Evolutionary conservation across 2,888 invertebrate genomes (phyloP), one percentile per base, ranked within the genome.

Genomic region (Andrena trimmerana): DNA sequence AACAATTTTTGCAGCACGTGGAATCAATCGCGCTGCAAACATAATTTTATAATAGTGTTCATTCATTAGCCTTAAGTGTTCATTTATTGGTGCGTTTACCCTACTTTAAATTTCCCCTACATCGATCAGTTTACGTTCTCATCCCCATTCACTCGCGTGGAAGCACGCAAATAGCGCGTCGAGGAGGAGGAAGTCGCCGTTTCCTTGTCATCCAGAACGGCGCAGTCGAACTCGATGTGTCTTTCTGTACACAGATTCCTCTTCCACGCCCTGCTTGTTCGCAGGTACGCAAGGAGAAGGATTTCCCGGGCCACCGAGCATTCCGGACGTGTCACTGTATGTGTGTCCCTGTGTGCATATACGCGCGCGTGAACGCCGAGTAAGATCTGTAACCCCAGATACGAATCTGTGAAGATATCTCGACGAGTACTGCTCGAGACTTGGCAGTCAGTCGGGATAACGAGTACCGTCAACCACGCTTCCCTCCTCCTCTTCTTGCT

Each of bases 351-450:
- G 24, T 63, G 74, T 48, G 31, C 69, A 27, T 31, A 63, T 62
- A 63, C 68, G 52, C 24, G 33, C 52, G 62, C 24, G 57, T 63
- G 67, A 67, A 71, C 59, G 65, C 63, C 42, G 65, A 68, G 81
- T 74, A 69, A 89, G 88, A 88, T 88, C 87, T 81, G 89, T 89
- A 89, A 87, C 84, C 88, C 84, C 80, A 86, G 89, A 89, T 89
- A 88, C 88, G 84, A 86, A 88, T 85, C 86, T 87, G 84, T 77
- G 84, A 87, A 81, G 88, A 84, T 88, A 89, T 88, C 88, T 87
- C 88, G 79, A 68, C 79, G 87, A 79, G 84, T 76, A 81, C 75
- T 81, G 79, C 82, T 81, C 71, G 89, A 68, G 84, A 86, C 70
- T 77, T 83, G 84, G 88, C 89, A 89, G 87, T 89, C 89, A 78